These are phyloP conservation scores for Iguana delicatissima DNA, from an alignment of 2,797 vertebrate genomes.

Conservation along the genomic window DNA sequence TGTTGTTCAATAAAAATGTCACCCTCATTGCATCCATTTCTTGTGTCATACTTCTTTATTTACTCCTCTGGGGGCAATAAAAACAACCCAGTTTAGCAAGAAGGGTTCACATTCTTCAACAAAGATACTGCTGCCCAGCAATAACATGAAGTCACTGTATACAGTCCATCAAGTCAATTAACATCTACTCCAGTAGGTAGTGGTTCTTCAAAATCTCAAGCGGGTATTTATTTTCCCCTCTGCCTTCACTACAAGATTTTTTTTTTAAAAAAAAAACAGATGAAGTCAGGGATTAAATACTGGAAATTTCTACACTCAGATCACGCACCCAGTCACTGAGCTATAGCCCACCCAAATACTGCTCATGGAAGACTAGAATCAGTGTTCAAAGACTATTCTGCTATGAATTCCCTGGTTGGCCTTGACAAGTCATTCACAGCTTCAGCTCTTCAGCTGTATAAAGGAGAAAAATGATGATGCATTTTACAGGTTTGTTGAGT, in stretches of 20 bases:
- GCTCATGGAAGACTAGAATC: not conserved
- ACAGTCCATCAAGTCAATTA: not conserved
- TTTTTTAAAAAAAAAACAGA: not conserved
- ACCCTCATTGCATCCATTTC: too few relatives aligned
- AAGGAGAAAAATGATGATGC: not conserved
- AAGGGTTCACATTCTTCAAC: rapidly evolving
- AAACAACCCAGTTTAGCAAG: rapidly evolving
- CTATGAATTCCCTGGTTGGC: slow-evolving; percentile 1
- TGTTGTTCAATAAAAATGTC: too few relatives aligned
- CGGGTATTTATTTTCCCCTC: not conserved
- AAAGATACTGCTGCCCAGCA: too few relatives aligned
- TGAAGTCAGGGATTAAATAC: not conserved
- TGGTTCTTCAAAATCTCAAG: not conserved
- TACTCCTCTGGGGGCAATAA: too few relatives aligned
- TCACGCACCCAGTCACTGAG: not conserved
- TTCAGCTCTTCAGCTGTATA: not conserved
- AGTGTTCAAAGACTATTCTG: not conserved
- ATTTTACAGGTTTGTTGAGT: slow-evolving; percentile 12
- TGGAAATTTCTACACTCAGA: not conserved
- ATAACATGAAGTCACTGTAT: not conserved
- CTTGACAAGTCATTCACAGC: not conserved
- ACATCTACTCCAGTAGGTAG: not conserved
- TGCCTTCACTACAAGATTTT: not conserved
- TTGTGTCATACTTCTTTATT: too few relatives aligned
- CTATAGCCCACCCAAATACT: not conserved